Base-by-base conservation (phyloP, 1,140 invertebrate species). In the Penaeus chinensis region DNA sequence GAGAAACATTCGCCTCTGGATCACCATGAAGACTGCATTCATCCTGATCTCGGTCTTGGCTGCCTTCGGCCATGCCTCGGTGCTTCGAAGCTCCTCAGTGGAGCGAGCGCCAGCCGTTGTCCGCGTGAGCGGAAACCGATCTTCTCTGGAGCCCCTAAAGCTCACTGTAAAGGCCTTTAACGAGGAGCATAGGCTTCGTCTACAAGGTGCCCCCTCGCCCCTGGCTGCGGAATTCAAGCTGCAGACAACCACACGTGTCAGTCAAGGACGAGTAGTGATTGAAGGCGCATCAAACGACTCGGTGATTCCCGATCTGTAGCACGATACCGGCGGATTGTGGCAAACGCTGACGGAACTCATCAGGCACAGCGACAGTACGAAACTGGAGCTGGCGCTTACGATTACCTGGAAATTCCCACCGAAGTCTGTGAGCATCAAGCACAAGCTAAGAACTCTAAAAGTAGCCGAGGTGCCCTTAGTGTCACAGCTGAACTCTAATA, bases 401-500 rank as follows among this genome's bases (percentile, higher is more conserved):
- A 88, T 37, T 83, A 88, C 62, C n/a, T 84, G 63, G 82, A 88
- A 27, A 37, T 88, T 1, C 87, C 82, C 24, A 20, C 24, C 27
- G 27, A 63, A 16, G 16, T 78, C 5, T 2, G 4, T 16, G 3
- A n/a, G 47, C 24, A 63, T 47, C 11, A n/a, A 11, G 37, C 76
- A 37, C 20, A 78, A 42, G 37, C 37, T 42, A 61, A 82, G 24
- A 22, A 18, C 22, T 37, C 63, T 19, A 1, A 1, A 20, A 54
- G 19, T 42, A 37, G 11, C 27, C 61, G 32, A 78, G 87, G 24
- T 19, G 79, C 60, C 13, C 54, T 66, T 1, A 78, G 24, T 7
- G 85, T 83, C 19, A 84, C 85, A 24, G 85, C 87, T 8, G 90
- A 91, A 79, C 71, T 91, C 32, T 87, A 42, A 71, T 91, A 60